Evolutionary conservation across 1,140 invertebrate genomes (phyloP), one percentile per base, ranked within the genome.

Genomic region (Adelges cooleyi): DNA sequence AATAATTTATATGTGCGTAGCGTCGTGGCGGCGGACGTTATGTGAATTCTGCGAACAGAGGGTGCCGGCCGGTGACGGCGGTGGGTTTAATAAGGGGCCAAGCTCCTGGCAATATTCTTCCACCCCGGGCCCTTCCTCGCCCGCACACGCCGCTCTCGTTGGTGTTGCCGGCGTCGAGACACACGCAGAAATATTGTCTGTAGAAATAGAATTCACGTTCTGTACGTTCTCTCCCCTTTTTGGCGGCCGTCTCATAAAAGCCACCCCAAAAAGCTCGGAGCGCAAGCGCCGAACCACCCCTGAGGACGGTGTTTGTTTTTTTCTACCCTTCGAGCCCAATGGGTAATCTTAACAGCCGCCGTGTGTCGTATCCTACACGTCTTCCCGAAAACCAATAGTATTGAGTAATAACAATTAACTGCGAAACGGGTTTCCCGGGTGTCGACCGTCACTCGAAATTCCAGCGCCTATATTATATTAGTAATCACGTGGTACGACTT

Each of bases 241-340:
- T 17, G 54, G 54, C 46, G n/a, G 40, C 54, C 29, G 29, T 33
- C n/a, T 56, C 42, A 46, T 59, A 59, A 59, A 59, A 59, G 33
- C 54, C 54, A 59, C 54, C 54, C 54, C 27, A 59, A 59, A 59
- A 59, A 59, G 54, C 54, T 59, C 23, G 4, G 54, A 33, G 54
- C 54, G 54, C 54, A 59, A 46, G 54, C 54, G 54, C 40, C 25
- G 25, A 8, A 20, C 40, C 18, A 59, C 54, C 54, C 54, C 54
- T 59, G n/a, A n/a, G 22, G 29, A 5, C 29, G 29, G 11, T 33
- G 29, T 33, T 9, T 59, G 44, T 13, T 46, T 46, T 44, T 59
- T 59, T 59, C 40, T 25, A 17, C 40, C 40, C 42, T 29, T 18
- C 3, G 42, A 38, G 2, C 17, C 40, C 15, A n/a, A 17, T 8